Evolutionary conservation across 2,888 invertebrate genomes (phyloP).

Genomic region (Camponotus fellah): DNA sequence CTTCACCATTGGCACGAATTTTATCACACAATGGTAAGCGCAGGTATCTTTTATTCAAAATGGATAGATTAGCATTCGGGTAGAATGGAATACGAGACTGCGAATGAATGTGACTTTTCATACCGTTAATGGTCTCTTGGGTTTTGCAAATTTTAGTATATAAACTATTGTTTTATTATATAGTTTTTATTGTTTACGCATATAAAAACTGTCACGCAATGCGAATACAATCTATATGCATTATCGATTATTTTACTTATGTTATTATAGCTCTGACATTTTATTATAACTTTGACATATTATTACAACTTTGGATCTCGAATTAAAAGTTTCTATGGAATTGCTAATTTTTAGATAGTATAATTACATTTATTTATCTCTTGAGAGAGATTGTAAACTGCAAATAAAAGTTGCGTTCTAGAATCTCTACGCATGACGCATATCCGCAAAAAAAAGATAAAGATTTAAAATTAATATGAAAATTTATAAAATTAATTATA

Average conservation of each 20-base stretch:
- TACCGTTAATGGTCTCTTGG: background rate
- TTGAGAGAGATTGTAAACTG: background rate
- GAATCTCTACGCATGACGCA: background rate
- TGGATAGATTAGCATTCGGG: background rate
- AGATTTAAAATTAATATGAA: background rate
- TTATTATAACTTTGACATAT: slow-evolving; percentile 5
- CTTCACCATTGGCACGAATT: slow-evolving; percentile 92
- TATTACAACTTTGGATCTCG: background rate
- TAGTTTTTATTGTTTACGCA: background rate
- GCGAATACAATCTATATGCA: background rate
- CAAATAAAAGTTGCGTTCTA: slow-evolving; percentile 12
- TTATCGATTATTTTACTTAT: background rate
- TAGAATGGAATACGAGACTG: background rate
- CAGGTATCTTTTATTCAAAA: slow-evolving; percentile 24
- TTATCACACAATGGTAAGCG: slow-evolving; percentile 93
- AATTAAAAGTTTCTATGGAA: slow-evolving; percentile 1
- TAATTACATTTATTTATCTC: background rate
- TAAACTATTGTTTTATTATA: background rate
- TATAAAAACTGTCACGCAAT: background rate
- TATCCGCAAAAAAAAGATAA: background rate
- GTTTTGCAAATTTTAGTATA: slow-evolving; percentile 15
- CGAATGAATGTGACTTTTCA: slow-evolving; percentile 18
- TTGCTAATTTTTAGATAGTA: background rate
- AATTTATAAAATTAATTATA: too few species aligned
- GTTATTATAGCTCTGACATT: background rate